Evolutionary conservation across 2,113 vertebrate genomes (phyloP).

Genomic region (Erythrocercus mccallii): DNA sequence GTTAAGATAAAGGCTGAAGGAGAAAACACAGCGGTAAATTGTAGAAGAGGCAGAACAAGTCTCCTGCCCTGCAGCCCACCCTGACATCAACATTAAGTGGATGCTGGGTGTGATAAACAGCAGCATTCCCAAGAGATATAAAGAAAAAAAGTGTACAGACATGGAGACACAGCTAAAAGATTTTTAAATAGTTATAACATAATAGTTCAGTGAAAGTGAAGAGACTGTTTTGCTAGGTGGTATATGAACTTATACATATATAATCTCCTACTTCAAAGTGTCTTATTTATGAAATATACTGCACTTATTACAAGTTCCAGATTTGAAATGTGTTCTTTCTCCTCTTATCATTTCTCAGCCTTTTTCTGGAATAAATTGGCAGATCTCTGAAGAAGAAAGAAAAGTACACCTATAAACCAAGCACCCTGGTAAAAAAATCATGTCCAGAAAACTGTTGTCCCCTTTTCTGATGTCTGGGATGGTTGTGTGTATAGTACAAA

Average conservation of each 20-base stretch:
- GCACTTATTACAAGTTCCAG: not conserved
- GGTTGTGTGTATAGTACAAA: not conserved
- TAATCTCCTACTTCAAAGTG: not conserved
- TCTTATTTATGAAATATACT: not conserved
- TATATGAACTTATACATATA: not conserved
- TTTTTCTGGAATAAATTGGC: not conserved
- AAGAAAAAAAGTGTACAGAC: not conserved
- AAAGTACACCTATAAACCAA: not conserved
- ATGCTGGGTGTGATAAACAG: not conserved
- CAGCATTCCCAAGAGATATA: not conserved
- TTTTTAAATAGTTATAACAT: not conserved
- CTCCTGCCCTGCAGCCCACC: not conserved
- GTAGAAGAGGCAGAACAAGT: not conserved
- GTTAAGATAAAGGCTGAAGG: not conserved
- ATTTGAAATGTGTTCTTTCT: not conserved
- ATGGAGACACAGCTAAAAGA: not conserved
- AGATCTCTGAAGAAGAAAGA: not conserved
- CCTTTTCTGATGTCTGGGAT: not conserved
- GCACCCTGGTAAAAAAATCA: not conserved
- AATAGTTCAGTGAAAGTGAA: not conserved
- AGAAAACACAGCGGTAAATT: not conserved
- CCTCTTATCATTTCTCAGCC: not conserved
- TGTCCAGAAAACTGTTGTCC: not conserved
- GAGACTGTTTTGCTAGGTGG: not conserved
- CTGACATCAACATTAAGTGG: not conserved